These are phyloP conservation scores for Callipepla californica DNA, from an alignment of 2,113 vertebrate genomes.

Conservation along the genomic window DNA sequence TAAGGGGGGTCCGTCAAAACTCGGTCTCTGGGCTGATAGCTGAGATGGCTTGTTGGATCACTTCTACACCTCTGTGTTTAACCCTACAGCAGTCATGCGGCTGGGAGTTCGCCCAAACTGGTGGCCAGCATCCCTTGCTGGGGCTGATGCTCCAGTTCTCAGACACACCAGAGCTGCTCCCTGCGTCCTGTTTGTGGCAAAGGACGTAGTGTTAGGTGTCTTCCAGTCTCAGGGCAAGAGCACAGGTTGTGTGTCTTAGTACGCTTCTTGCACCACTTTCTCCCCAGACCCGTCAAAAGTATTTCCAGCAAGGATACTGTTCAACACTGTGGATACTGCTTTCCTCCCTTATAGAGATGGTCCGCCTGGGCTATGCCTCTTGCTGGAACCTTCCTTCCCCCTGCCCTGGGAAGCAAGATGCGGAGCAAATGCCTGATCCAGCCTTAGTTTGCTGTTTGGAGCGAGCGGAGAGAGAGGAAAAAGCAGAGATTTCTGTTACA, in stretches of 20 bases:
- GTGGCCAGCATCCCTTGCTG: background rate
- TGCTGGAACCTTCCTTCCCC: background rate
- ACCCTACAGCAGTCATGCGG: background rate
- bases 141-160: accelerated
- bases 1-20: background rate
- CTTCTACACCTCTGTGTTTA: background rate
- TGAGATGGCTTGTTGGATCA: background rate
- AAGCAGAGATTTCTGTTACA: background rate
- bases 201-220: accelerated
- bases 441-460: background rate
- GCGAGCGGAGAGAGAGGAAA: background rate
- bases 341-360: background rate
- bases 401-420: accelerated
- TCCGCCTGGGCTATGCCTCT: accelerated
- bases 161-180: background rate
- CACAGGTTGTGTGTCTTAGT: accelerated
- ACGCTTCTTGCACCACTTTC: background rate
- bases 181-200: background rate
- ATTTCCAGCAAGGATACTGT: background rate
- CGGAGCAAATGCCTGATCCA: background rate
- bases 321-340: background rate
- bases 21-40: background rate
- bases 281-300: background rate
- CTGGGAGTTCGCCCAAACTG: background rate
- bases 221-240: background rate